A percentile compares a stretch with the other conserved stretches of the same genome.
Evolutionary conservation across 2,113 vertebrate species (phyloP).

Genomic region (Lutjanus erythropterus): DNA sequence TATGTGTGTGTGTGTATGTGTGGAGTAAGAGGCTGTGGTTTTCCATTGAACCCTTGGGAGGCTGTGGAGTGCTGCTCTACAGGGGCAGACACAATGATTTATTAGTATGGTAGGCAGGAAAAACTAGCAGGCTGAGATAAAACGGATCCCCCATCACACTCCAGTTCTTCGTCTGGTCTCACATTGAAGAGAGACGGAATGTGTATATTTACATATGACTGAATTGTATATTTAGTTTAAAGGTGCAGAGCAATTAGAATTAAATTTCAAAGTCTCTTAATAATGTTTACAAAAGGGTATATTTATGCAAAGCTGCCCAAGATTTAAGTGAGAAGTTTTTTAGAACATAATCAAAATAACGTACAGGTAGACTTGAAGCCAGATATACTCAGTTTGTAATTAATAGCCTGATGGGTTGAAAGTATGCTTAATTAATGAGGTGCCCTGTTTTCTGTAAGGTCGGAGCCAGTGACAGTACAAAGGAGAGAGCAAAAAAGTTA

Average conservation of each 20-base stretch:
- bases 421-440: conserved; percentile 44
- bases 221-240: conserved; percentile 19
- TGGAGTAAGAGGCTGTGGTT: conserved; percentile 69
- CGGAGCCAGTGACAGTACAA: conserved; percentile 17
- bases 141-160: conserved; percentile 68
- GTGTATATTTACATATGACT: conserved; percentile 5
- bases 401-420: conserved; percentile 20
- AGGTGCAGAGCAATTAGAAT: conserved; percentile 13
- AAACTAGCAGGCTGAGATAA: conserved; percentile 70
- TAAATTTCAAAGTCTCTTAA: conserved; percentile 16
- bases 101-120: conserved; percentile 63
- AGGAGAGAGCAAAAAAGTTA: conserved; percentile 27
- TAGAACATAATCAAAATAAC: conserved; percentile 1
- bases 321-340: conserved; percentile 22
- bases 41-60: conserved; percentile 73
- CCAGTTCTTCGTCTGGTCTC: conserved; percentile 38
- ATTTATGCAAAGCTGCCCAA: not conserved
- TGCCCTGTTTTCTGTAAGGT: conserved; percentile 34
- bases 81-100: conserved; percentile 71
- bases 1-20: conserved; percentile 47
- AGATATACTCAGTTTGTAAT: conserved; percentile 19
- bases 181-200: conserved; percentile 4
- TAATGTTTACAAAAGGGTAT: conserved; percentile 17
- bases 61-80: conserved; percentile 63
- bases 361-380: conserved; percentile 8